phyloP scores from a whole-genome alignment of 2,888 invertebrate species.

The Macroteleia sp. region DNA sequence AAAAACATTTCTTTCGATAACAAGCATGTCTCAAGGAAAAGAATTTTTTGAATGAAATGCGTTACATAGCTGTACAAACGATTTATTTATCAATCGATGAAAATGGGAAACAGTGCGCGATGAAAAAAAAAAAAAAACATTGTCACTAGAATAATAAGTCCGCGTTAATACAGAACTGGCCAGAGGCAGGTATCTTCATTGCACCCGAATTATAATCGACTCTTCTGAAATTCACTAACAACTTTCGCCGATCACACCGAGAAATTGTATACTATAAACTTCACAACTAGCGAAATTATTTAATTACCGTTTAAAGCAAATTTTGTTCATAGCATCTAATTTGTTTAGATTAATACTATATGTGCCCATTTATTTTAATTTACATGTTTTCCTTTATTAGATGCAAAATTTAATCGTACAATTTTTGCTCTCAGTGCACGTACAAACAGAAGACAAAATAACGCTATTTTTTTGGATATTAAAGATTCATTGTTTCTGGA shows the following conservation, averaged over 20 bases:
- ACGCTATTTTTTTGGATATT: not conserved
- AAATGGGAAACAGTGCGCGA: constrained; percentile 71
- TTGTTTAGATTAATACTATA: not conserved
- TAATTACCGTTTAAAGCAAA: not conserved
- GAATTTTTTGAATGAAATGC: constrained; percentile 18
- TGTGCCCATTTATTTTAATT: not conserved
- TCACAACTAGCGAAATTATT: not conserved
- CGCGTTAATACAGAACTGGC: constrained; percentile 83
- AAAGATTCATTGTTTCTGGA: not conserved
- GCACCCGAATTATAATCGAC: constrained; percentile 67
- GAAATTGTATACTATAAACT: not conserved
- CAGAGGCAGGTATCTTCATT: constrained; percentile 84
- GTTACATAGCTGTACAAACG: not conserved
- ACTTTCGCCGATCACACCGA: constrained; percentile 28
- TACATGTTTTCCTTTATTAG: not conserved
- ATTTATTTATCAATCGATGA: constrained; percentile 3
- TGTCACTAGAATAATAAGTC: constrained; percentile 78
- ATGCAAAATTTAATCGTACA: not conserved
- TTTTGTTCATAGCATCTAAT: not conserved
- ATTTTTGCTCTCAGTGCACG: not conserved
- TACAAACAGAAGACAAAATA: not conserved
- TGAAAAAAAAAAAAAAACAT: constrained; percentile 75
- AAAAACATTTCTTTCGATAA: constrained; percentile 21
- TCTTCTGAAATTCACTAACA: constrained; percentile 69
- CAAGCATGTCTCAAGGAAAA: constrained; percentile 29